Base-by-base conservation (phyloP, 2,888 invertebrate species). In the Branchinecta sandiegonensis region DNA sequence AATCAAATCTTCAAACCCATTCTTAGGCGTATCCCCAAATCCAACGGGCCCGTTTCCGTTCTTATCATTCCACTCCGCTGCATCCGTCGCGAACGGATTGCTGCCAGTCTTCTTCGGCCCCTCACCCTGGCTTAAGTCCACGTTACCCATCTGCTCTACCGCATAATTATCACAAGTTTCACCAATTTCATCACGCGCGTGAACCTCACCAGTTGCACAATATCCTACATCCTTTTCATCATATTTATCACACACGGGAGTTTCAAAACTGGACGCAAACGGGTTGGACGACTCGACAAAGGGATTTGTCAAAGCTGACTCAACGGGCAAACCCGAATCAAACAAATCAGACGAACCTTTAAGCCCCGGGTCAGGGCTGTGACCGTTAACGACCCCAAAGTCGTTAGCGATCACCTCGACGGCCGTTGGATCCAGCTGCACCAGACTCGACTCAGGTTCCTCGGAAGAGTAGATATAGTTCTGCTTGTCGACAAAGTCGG, bases 381-480 rank as follows among this genome's bases (percentile, higher is more conserved):
- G n/a, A n/a, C 63, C 63, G 23, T 56, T 56, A 56, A 23, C 63
- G 23, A 23, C 63, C 63, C 23, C 63, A 10, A 23, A 17, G 23
- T 23, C 63, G 11, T 56, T 56, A 23, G 63, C 63, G 23, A 56
- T 10, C n/a, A 56, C 23, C 14, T 56, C 63, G 8, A 10, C 23
- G 63, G 63, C 12, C 23, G n/a, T 56, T 17, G 63, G 63, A 56
- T 56, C 63, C 63, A 56, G 63, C 63, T 56, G 63, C 63, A 56
- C 63, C 63, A 56, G 63, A 56, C 63, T 56, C n/a, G 63, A 56
- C 23, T 56, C 63, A 56, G 63, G 63, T 23, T 56, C 63, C 2
- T 23, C 63, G 23, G 63, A 56, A 17, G 63, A 56, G 23, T 17
- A 56, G 23, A 56, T 56, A 23, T 56, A 56, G 10, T 23, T 23